Percentiles rank a stretch among this genome's conserved stretches.
These are phyloP conservation scores for Coryphaenoides rupestris DNA, from an alignment of 2,113 vertebrate species.

Conservation along the genomic window DNA sequence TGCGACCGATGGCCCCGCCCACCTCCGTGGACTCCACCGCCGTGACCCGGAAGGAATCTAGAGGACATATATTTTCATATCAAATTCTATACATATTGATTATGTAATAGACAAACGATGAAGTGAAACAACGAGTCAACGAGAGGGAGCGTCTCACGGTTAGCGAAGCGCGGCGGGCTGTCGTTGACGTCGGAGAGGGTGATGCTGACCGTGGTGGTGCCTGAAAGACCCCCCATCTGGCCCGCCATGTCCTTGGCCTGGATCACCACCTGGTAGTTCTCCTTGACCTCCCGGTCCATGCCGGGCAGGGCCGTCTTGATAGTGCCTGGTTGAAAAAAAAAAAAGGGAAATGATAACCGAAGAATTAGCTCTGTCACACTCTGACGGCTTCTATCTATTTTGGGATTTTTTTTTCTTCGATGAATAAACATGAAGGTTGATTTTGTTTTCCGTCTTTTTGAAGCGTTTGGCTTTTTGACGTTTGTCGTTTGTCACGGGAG, in stretches of 20 bases:
- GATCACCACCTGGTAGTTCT: slow-evolving; percentile 97
- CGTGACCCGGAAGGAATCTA: slow-evolving; percentile 88
- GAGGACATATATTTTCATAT: no score
- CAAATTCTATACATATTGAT: no score
- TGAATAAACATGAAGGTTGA: no score
- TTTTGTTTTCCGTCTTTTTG: no score
- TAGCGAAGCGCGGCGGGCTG: slow-evolving; percentile 94
- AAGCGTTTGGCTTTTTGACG: no score
- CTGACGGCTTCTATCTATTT: no score
- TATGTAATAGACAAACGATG: no score
- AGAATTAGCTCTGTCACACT: no score
- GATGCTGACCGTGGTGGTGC: slow-evolving; percentile 94
- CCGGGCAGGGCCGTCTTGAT: slow-evolving; percentile 93
- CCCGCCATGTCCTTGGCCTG: slow-evolving; percentile 99
- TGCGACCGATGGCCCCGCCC: slow-evolving; percentile 84
- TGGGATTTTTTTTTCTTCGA: no score
- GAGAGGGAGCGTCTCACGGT: slow-evolving; percentile 76
- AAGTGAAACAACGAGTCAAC: neutral
- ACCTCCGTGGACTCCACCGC: slow-evolving; percentile 82
- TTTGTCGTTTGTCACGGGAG: no score
- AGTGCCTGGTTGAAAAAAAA: neutral
- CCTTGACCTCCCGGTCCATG: slow-evolving; percentile 96
- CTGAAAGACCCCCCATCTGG: slow-evolving; percentile 95
- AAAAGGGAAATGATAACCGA: no score
- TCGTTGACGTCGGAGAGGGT: slow-evolving; percentile 91